These are phyloP conservation scores for Zoroaster sp. DNA, from an alignment of 53 echinoderm and acorn worm species.

Conservation along the genomic window DNA sequence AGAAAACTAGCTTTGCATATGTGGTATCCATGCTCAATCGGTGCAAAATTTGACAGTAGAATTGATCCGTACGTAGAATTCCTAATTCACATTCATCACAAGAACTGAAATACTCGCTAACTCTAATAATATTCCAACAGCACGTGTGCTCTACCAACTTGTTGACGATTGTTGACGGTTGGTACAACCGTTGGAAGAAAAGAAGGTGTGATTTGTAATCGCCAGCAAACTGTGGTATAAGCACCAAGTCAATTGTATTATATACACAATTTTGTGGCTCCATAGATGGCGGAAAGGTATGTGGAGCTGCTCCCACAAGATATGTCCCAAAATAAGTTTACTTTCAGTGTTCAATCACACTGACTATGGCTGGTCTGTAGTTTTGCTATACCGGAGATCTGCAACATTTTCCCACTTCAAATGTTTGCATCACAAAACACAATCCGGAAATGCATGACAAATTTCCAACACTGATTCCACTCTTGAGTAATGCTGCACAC, in stretches of 20 bases:
- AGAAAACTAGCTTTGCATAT: background rate
- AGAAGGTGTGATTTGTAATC: background rate
- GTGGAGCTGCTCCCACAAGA: no score
- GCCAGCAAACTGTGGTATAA: slow-evolving; percentile 32
- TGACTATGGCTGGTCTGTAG: background rate
- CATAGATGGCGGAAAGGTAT: background rate
- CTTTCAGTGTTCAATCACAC: background rate
- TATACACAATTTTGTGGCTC: slow-evolving; percentile 25
- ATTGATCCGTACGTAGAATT: background rate
- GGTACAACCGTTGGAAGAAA: slow-evolving; percentile 38
- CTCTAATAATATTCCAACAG: slow-evolving; percentile 7
- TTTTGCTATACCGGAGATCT: background rate
- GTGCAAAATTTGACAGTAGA: background rate
- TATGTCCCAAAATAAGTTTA: no score
- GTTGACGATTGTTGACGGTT: slow-evolving; percentile 25
- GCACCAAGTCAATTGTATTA: slow-evolving; percentile 38
- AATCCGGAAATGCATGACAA: background rate
- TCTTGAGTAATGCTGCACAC: no score
- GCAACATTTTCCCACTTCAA: background rate
- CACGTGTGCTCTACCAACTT: background rate
- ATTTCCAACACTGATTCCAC: background rate
- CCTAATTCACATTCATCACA: background rate
- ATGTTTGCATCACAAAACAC: background rate
- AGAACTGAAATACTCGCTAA: slow-evolving; percentile 14
- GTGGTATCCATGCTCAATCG: background rate